Evolutionary conservation across 1,140 invertebrate species (phyloP), one percentile per base, ranked within the genome.

Genomic region (Physella acuta): DNA sequence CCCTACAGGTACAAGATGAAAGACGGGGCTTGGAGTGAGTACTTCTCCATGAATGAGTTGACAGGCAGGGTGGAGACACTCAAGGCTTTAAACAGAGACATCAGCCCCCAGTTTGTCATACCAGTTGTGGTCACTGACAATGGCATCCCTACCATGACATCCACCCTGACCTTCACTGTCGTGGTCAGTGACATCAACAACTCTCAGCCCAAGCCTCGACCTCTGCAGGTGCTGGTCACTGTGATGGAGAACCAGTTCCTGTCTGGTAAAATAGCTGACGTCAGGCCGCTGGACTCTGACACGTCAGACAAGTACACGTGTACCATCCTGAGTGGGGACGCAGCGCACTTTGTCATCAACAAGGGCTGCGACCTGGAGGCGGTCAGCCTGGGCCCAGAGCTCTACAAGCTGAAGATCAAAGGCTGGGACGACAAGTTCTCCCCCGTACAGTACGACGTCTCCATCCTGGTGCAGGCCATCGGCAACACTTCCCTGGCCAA

Each of bases 271-370:
- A 91, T 98, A 71, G 95, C 94, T 24, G 90, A 95, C 84, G 91
- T 97, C 0, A 91, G 91, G 84, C 95, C 95, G 3, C 92, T 94
- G 77, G 95, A 98, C 87, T 88, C 90, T 3, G 95, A 98, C 82
- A 89, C 90, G 17, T 89, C 89, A 52, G 95, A 94, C 0, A 90
- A 94, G 72, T 97, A 97, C 82, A 90, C 88, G 72, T 98, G 95
- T 82, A 90, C 89, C 17, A 74, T 79, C 36, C 28, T 68, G 2
- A 37, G 62, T 60, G 76, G 71, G 0, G 81, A 81, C 31, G 81
- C 83, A 30, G 75, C 78, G 24, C 84, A 92, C 39, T 89, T 95
- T 55, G 88, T 81, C 64, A 92, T 97, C 58, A 90, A 90, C 26
- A 87, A 86, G 55, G 90, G 88, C 31, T 97, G 94, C 82, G 90